Percentiles rank a stretch among this genome's conserved stretches.
phyloP scores from a whole-genome alignment of 2,888 invertebrate genomes.

The Ctena decussata region DNA sequence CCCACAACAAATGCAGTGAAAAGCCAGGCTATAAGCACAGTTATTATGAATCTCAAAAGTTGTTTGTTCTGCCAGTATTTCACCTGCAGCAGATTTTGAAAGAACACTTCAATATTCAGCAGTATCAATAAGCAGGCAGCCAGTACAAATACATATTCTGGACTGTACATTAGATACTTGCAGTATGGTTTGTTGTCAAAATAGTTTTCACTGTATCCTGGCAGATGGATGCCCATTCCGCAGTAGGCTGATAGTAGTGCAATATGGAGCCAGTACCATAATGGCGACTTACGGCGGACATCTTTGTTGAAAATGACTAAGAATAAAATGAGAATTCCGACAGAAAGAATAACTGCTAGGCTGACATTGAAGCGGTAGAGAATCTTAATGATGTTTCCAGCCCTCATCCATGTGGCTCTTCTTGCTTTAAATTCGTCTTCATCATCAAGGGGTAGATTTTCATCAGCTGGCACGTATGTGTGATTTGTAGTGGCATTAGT shows the following conservation, averaged over 20 bases:
- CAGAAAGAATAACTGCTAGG: conserved; percentile 23
- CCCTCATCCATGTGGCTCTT: conserved; percentile 11
- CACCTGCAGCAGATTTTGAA: conserved; percentile 31
- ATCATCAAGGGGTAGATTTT: conserved; percentile 25
- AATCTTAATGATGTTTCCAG: conserved; percentile 4
- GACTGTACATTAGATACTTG: conserved; percentile 24
- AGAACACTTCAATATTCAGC: conserved; percentile 32
- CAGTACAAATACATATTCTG: conserved; percentile 32
- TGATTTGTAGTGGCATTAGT: no score
- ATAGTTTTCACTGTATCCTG: background rate
- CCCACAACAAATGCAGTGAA: conserved; percentile 28
- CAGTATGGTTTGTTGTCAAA: background rate
- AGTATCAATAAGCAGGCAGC: conserved; percentile 23
- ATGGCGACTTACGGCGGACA: conserved; percentile 31
- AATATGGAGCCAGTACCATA: conserved; percentile 51
- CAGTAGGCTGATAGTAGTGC: background rate
- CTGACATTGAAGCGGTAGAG: conserved; percentile 35
- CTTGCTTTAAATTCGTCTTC: conserved; percentile 18
- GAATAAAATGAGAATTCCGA: conserved; percentile 18
- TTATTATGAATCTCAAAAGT: conserved; percentile 37
- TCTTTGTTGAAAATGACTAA: conserved; percentile 29
- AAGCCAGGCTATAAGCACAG: conserved; percentile 30
- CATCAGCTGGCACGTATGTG: background rate
- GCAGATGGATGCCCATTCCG: conserved; percentile 22
- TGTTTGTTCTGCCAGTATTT: conserved; percentile 26